Evolutionary conservation across 2,797 vertebrate genomes (phyloP), one percentile per base, ranked within the genome.

Genomic region (Pseudomugil tenellus): DNA sequence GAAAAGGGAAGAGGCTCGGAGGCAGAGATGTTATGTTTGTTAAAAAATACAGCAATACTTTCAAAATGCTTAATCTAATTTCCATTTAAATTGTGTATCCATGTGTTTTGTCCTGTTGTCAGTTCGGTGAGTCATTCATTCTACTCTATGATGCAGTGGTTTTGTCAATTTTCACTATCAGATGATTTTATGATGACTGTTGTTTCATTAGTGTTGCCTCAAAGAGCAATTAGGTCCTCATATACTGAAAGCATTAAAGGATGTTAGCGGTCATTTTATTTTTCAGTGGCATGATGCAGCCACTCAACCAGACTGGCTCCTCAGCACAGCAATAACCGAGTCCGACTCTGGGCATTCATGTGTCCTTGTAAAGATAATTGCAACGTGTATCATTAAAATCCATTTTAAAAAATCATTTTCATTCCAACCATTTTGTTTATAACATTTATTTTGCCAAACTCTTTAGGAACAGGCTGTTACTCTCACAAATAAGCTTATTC

Each of bases 21-120:
- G 72, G 69, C 81, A 67, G 34, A 72, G 66, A 72, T 69, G 52
- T 80, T 75, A 67, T 67, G 53, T 80, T 76, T 74, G 55, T 70
- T 39, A 39, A 54, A 54, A 61, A 25, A 64, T 39, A 17, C 53
- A 58, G 58, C 17, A 10, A 46, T 54, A 29, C 23, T 35, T 63
- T 52, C 62, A 83, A 29, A 62, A 57, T 71, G 46, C 58, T 73
- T 49, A 49, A 49, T 21, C 46, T 49, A 49, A 49, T 49, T 64
- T 68, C 35, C 41, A 70, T 80, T 80, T 63, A 69, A 41, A 75
- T 66, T 58, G 51, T 55, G 48, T 57, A 23, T 70, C 55, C 53
- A 58, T 59, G 59, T 68, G 68, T 53, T 62, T 63, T 26, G 8
- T 21, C 28, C 52, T 28, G 43, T 39, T 48, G 70, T 55, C 67